Evolutionary conservation across 1,140 invertebrate species (phyloP).

Genomic region (Polyergus mexicanus): DNA sequence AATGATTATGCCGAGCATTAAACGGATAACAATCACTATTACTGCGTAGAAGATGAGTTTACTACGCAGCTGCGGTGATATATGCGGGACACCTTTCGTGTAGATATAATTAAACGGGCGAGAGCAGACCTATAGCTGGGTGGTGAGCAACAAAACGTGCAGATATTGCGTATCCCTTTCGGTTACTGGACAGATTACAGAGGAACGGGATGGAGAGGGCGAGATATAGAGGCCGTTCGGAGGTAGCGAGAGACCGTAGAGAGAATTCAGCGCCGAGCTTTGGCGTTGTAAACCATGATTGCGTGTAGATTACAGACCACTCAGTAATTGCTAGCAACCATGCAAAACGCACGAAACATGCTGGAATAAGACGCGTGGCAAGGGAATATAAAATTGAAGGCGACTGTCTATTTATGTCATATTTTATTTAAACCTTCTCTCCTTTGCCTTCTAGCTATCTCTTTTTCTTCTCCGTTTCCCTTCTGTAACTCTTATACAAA

Average conservation of each 20-base stretch:
- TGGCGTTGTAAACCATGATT: constrained; percentile 80
- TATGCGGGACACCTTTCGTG: constrained; percentile 56
- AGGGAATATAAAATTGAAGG: constrained; percentile 62
- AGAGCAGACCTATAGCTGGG: constrained; percentile 21
- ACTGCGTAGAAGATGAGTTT: constrained; percentile 23
- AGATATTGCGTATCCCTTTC: constrained; percentile 70
- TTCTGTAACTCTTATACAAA: constrained; percentile 6
- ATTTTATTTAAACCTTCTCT: not conserved
- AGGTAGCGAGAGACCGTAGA: constrained; percentile 44
- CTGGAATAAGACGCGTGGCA: constrained; percentile 68
- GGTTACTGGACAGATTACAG: constrained; percentile 45
- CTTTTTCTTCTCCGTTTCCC: not conserved
- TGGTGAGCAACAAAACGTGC: constrained; percentile 70
- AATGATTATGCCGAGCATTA: constrained; percentile 21
- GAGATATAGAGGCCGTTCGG: not conserved
- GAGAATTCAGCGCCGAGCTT: constrained; percentile 73
- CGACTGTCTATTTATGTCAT: constrained; percentile 45
- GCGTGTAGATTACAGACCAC: constrained; percentile 83
- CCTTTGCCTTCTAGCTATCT: not conserved
- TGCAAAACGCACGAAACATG: constrained; percentile 79
- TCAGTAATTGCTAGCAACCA: constrained; percentile 82
- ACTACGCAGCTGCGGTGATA: not conserved
- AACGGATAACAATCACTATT: constrained; percentile 29
- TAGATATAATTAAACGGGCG: constrained; percentile 71
- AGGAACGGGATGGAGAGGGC: constrained; percentile 29